Evolutionary conservation across 2,113 vertebrate genomes (phyloP).

Genomic region (Cricetomys ansorgei): DNA sequence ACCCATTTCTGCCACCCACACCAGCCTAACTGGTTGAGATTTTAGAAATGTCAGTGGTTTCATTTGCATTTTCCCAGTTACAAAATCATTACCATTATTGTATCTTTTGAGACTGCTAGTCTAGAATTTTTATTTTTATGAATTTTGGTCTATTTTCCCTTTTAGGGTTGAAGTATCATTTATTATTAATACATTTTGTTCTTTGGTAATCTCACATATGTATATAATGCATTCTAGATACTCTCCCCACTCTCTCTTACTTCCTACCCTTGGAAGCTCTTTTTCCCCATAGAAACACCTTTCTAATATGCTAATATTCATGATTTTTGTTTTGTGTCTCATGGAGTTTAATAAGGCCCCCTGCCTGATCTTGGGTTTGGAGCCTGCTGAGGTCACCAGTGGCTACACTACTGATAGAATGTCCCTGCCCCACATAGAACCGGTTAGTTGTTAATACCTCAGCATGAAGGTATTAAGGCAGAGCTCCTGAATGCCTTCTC

Average conservation of each 20-base stretch:
- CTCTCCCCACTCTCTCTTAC: neutral
- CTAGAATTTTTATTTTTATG: neutral
- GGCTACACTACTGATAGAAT: neutral
- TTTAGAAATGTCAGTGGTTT: neutral
- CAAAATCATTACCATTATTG: slow-evolving; percentile 10
- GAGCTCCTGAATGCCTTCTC: neutral
- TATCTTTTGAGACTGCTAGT: neutral
- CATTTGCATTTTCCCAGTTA: slow-evolving; percentile 45
- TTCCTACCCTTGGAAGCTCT: neutral
- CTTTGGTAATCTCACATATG: neutral
- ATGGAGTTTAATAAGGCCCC: neutral
- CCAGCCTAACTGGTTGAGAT: neutral
- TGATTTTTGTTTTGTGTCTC: neutral
- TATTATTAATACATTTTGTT: neutral
- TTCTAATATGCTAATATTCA: neutral
- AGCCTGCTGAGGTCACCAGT: neutral
- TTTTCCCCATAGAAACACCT: neutral
- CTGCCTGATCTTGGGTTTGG: neutral
- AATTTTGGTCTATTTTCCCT: neutral
- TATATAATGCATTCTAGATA: neutral
- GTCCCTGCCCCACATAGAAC: neutral
- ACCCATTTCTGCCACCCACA: neutral
- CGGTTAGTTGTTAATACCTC: neutral
- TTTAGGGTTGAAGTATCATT: neutral
- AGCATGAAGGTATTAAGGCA: neutral